These are phyloP conservation scores for Mus pahari DNA, from an alignment of 2,113 vertebrate species.

Conservation along the genomic window DNA sequence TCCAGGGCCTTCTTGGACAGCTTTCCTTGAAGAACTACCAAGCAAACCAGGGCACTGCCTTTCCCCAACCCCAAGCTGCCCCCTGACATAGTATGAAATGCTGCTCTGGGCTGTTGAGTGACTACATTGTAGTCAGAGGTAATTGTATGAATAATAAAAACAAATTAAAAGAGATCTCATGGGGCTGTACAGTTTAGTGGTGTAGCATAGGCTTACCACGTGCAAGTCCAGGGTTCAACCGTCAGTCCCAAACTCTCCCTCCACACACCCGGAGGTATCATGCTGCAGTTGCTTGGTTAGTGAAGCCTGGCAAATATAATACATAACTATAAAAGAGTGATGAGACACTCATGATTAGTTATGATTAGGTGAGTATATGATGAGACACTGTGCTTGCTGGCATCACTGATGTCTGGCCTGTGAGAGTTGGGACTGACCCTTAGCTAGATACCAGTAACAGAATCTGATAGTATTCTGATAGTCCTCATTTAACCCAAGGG, in stretches of 20 bases:
- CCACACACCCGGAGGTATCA: background rate
- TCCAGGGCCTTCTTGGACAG: background rate
- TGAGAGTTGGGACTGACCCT: background rate
- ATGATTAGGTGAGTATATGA: background rate
- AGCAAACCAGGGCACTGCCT: background rate
- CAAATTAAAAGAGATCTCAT: background rate
- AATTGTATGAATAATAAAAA: background rate
- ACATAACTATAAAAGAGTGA: background rate
- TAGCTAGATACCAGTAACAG: background rate
- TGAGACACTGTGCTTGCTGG: background rate
- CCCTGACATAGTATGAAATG: too few relatives aligned
- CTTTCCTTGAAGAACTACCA: background rate
- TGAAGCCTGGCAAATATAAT: background rate
- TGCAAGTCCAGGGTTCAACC: background rate
- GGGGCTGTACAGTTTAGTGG: background rate
- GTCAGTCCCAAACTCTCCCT: background rate
- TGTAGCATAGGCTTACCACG: background rate
- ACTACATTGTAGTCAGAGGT: background rate
- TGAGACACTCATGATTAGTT: background rate
- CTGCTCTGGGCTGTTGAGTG: background rate
- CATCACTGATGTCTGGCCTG: background rate
- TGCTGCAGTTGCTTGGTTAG: background rate
- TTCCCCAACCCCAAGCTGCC: rapidly evolving
- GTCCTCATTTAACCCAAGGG: background rate
- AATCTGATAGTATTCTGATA: background rate